A percentile compares a stretch with the other conserved stretches of the same genome.
Conservation (phyloP, 2,113 vertebrate genomes). For the Probosciger aterrimus region DNA sequence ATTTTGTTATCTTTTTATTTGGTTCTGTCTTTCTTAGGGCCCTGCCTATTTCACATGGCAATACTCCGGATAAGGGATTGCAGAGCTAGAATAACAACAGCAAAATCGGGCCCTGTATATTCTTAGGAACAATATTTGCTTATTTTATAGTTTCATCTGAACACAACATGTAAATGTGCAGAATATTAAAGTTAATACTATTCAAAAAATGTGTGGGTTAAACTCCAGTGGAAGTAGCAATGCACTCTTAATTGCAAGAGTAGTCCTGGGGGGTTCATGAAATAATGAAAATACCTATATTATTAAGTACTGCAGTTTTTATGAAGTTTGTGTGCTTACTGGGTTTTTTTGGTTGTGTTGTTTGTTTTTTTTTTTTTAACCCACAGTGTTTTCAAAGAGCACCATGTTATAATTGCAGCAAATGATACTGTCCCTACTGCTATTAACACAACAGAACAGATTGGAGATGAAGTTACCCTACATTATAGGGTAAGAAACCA, state of each 20-base stretch:
- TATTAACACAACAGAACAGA: constrained; percentile 82
- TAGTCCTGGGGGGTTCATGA: not conserved
- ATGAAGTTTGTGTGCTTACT: not conserved
- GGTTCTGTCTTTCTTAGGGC: not conserved
- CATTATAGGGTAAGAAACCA: constrained; percentile 84
- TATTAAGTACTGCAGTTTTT: not conserved
- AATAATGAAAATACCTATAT: not conserved
- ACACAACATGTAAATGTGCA: not conserved
- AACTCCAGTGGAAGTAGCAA: not conserved
- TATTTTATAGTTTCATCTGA: not conserved
- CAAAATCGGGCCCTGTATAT: not conserved
- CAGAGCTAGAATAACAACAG: not conserved
- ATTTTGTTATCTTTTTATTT: not conserved
- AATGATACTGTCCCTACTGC: constrained; percentile 76
- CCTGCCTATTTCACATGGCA: not conserved
- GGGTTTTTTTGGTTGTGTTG: not conserved
- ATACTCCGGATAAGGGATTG: not conserved
- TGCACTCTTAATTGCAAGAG: not conserved
- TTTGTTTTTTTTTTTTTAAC: not conserved
- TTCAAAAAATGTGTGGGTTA: not conserved
- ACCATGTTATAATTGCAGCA: constrained; percentile 81
- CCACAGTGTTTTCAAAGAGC: constrained; percentile 63
- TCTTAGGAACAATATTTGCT: not conserved
- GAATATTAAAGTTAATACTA: not conserved
- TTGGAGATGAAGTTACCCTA: constrained; percentile 87